Evolutionary conservation across 2,113 vertebrate genomes (phyloP), one percentile per base, ranked within the genome.

Genomic region (Notothenia rossii): DNA sequence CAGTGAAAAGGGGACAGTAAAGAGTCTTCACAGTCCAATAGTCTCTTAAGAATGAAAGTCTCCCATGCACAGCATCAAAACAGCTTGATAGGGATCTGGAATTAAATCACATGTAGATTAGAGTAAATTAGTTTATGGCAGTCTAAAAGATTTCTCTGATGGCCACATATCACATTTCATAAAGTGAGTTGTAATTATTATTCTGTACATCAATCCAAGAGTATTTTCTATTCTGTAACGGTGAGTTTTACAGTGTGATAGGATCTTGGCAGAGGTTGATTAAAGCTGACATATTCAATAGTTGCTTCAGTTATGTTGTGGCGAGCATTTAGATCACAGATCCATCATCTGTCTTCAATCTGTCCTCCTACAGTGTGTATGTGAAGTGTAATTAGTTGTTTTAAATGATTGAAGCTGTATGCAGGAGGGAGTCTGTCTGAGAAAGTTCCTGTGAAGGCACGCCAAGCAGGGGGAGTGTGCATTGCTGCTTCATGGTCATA

Each of bases 331-430:
- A 80, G 62, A 82, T 88, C 88, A 86, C 66, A 90, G 82, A 65
- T 25, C 3, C 20, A 80, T 90, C 85, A 85, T 93, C 90, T 94
- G 89, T 74, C 86, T 87, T 76, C 85, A 85, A 81, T 87, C 86
- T 87, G 82, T 48, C 70, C 55, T 75, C 36, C 13, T 63, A 18
- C 63, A 56, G 54, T 72, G 48, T 76, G 77, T 77, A 65, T 64
- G 70, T 58, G 67, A 65, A 64, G 71, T 77, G 75, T 71, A 82
- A 85, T 93, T 91, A 90, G 90, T 88, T 36, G 58, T 55, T 80
- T 79, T 79, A 81, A 80, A 77, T 71, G 75, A 79, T 56, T 85
- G 65, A 87, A 72, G 82, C 64, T 75, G 81, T 64, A 40, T 17
- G 10, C 48, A 65, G 77, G 25, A 70, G 51, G 70, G 22, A 79